phyloP scores from a whole-genome alignment of 2,113 vertebrate species.

The Mohoua ochrocephala region DNA sequence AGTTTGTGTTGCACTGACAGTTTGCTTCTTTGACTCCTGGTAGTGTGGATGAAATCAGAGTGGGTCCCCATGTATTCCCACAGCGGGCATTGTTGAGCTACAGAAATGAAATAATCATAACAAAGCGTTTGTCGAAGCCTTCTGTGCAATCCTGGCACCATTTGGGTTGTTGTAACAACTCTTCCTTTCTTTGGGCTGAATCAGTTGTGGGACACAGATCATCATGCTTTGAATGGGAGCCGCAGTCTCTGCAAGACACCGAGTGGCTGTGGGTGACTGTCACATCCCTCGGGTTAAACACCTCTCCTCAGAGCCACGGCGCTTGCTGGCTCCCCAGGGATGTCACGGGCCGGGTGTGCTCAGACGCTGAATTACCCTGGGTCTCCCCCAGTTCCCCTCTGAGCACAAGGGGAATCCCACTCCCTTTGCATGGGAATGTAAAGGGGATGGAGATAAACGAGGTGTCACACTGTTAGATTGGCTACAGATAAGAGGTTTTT shows the following conservation, averaged over 20 bases:
- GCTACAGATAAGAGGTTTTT: background rate
- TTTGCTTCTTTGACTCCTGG: background rate
- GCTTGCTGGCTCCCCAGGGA: background rate
- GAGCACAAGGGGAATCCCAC: background rate
- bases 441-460: background rate
- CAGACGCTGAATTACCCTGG: background rate
- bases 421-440: background rate
- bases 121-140: background rate
- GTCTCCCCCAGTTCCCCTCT: background rate
- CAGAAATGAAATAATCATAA: background rate
- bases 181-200: slow-evolving; percentile 4
- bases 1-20: background rate
- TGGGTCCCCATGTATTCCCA: background rate
- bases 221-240: slow-evolving; percentile 1
- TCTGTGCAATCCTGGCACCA: background rate
- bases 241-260: background rate
- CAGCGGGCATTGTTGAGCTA: background rate
- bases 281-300: background rate
- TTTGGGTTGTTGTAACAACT: slow-evolving; percentile 1
- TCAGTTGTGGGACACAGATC: background rate
- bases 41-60: background rate
- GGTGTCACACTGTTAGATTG: background rate
- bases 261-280: background rate
- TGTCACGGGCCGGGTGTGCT: background rate
- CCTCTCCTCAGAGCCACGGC: background rate